These are phyloP conservation scores for Nycteola revayana DNA, from an alignment of 2,888 invertebrate genomes.

Conservation along the genomic window DNA sequence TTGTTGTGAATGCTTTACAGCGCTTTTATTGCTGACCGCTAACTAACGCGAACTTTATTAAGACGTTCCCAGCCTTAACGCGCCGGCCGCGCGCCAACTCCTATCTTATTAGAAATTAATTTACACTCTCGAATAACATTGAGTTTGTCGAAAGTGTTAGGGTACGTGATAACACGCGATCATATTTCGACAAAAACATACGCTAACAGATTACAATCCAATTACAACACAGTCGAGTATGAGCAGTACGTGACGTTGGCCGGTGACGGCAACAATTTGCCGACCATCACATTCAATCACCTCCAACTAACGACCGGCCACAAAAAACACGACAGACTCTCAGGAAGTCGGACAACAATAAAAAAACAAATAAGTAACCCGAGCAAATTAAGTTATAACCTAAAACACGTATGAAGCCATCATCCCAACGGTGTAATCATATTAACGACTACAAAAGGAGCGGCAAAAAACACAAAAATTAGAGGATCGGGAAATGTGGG, in stretches of 20 bases:
- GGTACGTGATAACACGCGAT: slow-evolving; percentile 39
- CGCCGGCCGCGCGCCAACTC: slow-evolving; percentile 33
- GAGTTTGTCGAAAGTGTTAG: slow-evolving; percentile 26
- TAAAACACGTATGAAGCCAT: slow-evolving; percentile 82
- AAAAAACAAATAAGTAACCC: slow-evolving; percentile 79
- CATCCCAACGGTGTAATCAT: slow-evolving; percentile 81
- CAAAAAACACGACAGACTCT: slow-evolving; percentile 78
- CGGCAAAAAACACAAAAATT: slow-evolving; percentile 80
- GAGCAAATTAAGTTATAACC: slow-evolving; percentile 82
- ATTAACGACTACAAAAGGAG: slow-evolving; percentile 82
- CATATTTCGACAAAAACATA: slow-evolving; percentile 33
- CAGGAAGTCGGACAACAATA: slow-evolving; percentile 78
- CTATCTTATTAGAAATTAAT: slow-evolving; percentile 63
- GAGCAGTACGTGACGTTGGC: slow-evolving; percentile 43
- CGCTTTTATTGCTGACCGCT: slow-evolving; percentile 31
- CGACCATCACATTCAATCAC: slow-evolving; percentile 79
- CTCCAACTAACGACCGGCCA: slow-evolving; percentile 70
- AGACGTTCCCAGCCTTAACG: slow-evolving; percentile 44
- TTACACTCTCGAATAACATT: slow-evolving; percentile 45
- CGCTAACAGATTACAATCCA: slow-evolving; percentile 53
- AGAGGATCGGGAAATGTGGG: slow-evolving; percentile 82
- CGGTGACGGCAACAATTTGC: slow-evolving; percentile 56
- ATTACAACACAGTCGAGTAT: slow-evolving; percentile 49
- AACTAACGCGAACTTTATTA: slow-evolving; percentile 34
- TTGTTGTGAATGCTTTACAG: slow-evolving; percentile 10